Percentiles rank a stretch among this genome's conserved stretches.
phyloP scores from a whole-genome alignment of 2,888 invertebrate genomes.

The Cabera pusaria region DNA sequence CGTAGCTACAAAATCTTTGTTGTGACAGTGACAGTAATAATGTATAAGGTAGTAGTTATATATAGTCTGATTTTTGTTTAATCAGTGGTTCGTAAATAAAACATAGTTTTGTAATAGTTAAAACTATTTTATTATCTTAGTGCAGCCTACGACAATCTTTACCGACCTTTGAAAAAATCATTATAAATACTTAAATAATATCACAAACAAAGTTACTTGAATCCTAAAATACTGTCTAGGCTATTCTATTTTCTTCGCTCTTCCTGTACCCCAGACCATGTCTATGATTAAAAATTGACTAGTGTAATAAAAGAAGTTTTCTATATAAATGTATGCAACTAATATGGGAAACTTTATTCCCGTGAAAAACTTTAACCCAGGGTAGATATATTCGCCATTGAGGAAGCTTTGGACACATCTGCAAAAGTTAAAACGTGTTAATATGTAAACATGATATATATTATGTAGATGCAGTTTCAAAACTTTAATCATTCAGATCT shows the following conservation, averaged over 20 bases:
- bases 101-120: no score
- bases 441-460: background rate
- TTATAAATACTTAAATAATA: slow-evolving; percentile 13
- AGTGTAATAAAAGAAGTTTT: slow-evolving; percentile 59
- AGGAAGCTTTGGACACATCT: slow-evolving; percentile 51
- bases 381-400: slow-evolving; percentile 59
- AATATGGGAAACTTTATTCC: slow-evolving; percentile 43
- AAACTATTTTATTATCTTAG: no score
- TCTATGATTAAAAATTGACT: slow-evolving; percentile 62
- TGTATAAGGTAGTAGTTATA: no score
- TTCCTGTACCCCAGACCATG: slow-evolving; percentile 51
- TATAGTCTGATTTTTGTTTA: no score
- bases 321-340: slow-evolving; percentile 45
- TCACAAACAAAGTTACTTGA: slow-evolving; percentile 5
- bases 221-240: slow-evolving; percentile 8
- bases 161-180: no score
- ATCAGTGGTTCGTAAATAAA: no score
- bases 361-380: slow-evolving; percentile 48
- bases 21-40: no score
- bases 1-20: no score
- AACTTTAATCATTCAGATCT: background rate
- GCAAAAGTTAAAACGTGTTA: slow-evolving; percentile 22
- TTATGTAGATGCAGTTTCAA: background rate
- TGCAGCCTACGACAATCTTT: no score
- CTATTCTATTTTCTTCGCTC: slow-evolving; percentile 30